Evolutionary conservation across 2,888 invertebrate genomes (phyloP).

Genomic region (Stenchaetothrips biformis): DNA sequence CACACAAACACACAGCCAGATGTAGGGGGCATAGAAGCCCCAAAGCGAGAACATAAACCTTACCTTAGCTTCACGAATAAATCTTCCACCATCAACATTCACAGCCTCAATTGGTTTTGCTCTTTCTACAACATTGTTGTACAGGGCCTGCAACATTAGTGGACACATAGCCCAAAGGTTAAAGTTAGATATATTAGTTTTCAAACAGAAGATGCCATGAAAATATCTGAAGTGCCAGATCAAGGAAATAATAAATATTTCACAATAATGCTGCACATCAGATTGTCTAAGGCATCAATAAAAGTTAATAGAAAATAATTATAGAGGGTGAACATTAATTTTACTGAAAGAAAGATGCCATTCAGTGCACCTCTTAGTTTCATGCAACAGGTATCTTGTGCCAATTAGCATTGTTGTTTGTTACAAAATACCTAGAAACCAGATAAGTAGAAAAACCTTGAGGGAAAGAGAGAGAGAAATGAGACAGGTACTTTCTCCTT

Average conservation of each 20-base stretch:
- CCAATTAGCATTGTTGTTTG: not conserved
- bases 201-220: conserved; percentile 34
- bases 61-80: conserved; percentile 98
- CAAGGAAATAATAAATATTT: not conserved
- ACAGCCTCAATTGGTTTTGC: conserved; percentile 92
- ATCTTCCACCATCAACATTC: conserved; percentile 90
- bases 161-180: conserved; percentile 34
- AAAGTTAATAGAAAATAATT: not conserved
- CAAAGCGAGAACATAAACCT: conserved; percentile 41
- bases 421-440: not conserved
- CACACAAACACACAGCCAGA: conserved; percentile 37
- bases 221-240: conserved; percentile 30
- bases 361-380: not conserved
- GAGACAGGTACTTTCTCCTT: not conserved
- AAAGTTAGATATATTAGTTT: conserved; percentile 42
- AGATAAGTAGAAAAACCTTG: not conserved
- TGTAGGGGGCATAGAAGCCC: conserved; percentile 35
- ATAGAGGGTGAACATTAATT: not conserved
- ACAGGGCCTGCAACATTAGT: conserved; percentile 66
- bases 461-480: not conserved
- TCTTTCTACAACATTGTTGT: conserved; percentile 88
- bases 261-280: not conserved
- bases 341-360: not conserved
- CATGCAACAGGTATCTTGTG: not conserved
- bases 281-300: not conserved